phyloP scores from a whole-genome alignment of 2,797 vertebrate species.

The Numenius phaeopus region DNA sequence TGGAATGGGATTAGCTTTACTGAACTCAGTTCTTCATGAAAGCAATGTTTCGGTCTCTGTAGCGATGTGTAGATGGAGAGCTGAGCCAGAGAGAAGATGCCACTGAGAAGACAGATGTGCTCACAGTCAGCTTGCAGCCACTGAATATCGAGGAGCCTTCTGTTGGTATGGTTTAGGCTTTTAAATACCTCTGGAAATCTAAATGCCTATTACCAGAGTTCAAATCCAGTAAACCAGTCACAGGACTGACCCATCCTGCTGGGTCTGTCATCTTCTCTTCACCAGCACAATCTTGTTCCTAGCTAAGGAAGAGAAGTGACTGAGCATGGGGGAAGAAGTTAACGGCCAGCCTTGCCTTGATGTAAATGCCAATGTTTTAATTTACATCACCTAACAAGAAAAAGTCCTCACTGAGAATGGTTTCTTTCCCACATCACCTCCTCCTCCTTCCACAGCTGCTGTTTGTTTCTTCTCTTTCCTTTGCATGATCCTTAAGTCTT shows the following conservation, averaged over 20 bases:
- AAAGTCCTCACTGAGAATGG: not conserved
- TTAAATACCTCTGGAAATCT: not conserved
- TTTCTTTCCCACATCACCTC: not conserved
- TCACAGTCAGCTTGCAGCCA: not conserved
- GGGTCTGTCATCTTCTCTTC: not conserved
- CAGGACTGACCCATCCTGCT: not conserved
- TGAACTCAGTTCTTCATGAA: not conserved
- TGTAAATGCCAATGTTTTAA: not conserved
- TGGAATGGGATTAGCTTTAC: constrained; percentile 25
- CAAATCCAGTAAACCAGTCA: not conserved
- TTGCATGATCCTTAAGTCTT: not conserved
- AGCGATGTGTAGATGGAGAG: not conserved
- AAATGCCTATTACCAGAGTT: not conserved
- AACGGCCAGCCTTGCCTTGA: not conserved
- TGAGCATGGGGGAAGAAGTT: not conserved
- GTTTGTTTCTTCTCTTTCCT: not conserved
- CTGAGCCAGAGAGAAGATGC: not conserved
- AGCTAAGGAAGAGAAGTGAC: not conserved
- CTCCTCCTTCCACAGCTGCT: not conserved
- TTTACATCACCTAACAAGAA: not conserved
- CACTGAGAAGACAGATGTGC: not conserved
- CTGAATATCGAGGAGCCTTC: not conserved
- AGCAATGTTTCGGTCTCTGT: not conserved
- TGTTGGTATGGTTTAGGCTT: not conserved
- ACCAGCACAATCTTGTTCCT: not conserved